Percentiles rank a stretch among this genome's conserved stretches.
Conservation (phyloP, 2,113 vertebrate genomes). For the Seriola quinqueradiata region DNA sequence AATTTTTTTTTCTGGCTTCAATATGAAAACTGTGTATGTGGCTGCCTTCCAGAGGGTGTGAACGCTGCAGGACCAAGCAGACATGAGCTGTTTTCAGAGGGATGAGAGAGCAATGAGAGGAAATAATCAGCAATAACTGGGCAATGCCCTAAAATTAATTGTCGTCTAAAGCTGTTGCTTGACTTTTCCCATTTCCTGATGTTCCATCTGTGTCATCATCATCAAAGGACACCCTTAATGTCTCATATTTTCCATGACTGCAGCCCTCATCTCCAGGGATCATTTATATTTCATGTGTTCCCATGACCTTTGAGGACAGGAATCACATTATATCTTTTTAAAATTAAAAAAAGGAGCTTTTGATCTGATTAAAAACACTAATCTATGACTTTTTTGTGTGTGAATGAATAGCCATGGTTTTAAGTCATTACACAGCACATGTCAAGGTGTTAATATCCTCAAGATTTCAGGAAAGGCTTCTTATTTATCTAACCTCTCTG, state of each 20-base stretch:
- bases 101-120: slow-evolving; percentile 7
- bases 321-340: slow-evolving; percentile 10
- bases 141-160: slow-evolving; percentile 6
- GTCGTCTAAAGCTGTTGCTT: background rate
- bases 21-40: background rate
- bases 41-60: background rate
- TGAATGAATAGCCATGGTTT: background rate
- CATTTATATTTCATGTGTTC: slow-evolving; percentile 43
- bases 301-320: slow-evolving; percentile 54
- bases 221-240: slow-evolving; percentile 62
- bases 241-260: slow-evolving; percentile 75
- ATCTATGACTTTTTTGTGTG: background rate
- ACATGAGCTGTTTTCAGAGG: background rate
- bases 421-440: background rate
- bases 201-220: slow-evolving; percentile 58
- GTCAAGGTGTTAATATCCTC: slow-evolving; percentile 24
- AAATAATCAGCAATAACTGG: slow-evolving; percentile 14
- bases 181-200: slow-evolving; percentile 46
- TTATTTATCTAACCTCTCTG: slow-evolving; percentile 26
- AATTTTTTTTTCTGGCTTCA: background rate
- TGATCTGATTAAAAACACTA: background rate
- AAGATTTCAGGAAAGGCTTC: background rate
- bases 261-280: slow-evolving; percentile 63
- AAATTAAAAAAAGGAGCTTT: background rate
- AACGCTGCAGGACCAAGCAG: background rate